Percentiles rank a stretch among this genome's conserved stretches.
These are phyloP conservation scores for Mastigias papua DNA, from an alignment of 30 jellyfish, hydroid and myxozoan genomes.

Conservation along the genomic window DNA sequence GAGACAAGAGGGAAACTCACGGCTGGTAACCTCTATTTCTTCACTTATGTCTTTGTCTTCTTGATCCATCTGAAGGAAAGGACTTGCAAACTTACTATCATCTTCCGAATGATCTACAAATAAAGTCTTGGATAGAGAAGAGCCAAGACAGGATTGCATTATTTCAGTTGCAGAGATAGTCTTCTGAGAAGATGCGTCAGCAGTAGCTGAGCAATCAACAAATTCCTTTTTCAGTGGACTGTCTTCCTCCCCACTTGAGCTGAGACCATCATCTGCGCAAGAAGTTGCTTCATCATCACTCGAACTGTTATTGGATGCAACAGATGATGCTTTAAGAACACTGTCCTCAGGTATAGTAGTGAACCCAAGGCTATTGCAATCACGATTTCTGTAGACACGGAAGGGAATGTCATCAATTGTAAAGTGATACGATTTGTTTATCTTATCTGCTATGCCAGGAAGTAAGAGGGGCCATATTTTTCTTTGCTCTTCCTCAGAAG, in stretches of 20 bases:
- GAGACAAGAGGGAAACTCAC: background rate
- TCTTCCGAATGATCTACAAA: too few relatives aligned
- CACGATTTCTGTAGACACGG: constrained; percentile 3
- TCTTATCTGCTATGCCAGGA: constrained; percentile 20
- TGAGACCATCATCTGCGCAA: background rate
- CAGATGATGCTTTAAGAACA: background rate
- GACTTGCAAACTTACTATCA: too few relatives aligned
- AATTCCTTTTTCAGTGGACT: too few relatives aligned
- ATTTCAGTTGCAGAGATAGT: too few relatives aligned
- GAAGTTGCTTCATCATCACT: background rate
- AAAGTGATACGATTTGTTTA: constrained; percentile 1
- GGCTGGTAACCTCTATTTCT: too few relatives aligned
- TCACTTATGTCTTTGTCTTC: too few relatives aligned
- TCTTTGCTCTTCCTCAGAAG: constrained; percentile 4
- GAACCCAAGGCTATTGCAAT: background rate
- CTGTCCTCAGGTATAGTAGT: constrained; percentile 7
- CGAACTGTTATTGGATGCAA: background rate
- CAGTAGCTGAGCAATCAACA: too few relatives aligned
- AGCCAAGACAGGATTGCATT: too few relatives aligned
- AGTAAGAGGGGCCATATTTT: constrained; percentile 8
- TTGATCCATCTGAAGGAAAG: too few relatives aligned
- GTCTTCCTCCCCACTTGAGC: too few relatives aligned
- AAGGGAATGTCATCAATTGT: constrained; percentile 37
- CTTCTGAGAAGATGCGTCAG: too few relatives aligned
- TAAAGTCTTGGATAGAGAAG: too few relatives aligned